Evolutionary conservation across 2,113 vertebrate genomes (phyloP).

Genomic region (Callopanchax toddi): DNA sequence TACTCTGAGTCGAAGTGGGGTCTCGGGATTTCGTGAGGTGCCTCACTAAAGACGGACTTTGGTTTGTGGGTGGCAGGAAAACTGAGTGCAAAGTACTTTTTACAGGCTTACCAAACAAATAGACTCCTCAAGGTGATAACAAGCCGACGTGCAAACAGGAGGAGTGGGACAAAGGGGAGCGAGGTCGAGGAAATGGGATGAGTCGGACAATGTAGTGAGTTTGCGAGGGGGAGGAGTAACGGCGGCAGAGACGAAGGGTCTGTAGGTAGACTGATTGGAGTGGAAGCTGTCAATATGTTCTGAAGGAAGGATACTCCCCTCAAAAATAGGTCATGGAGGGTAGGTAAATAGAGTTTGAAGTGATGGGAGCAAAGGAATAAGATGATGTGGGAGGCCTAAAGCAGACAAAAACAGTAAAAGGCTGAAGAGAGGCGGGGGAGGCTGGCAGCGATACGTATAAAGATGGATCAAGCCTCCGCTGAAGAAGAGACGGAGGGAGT

Average conservation of each 20-base stretch:
- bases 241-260: slow-evolving; percentile 33
- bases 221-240: neutral
- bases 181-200: slow-evolving; percentile 31
- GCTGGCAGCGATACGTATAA: slow-evolving; percentile 50
- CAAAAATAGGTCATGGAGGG: neutral
- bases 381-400: slow-evolving; percentile 21
- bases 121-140: slow-evolving; percentile 13
- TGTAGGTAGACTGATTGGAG: slow-evolving; percentile 30
- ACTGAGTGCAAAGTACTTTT: slow-evolving; percentile 6
- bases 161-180: neutral
- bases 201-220: slow-evolving; percentile 47
- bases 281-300: slow-evolving; percentile 40
- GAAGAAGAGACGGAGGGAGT: slow-evolving; percentile 50
- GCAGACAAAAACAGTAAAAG: slow-evolving; percentile 41
- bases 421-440: slow-evolving; percentile 1
- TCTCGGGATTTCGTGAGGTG: slow-evolving; percentile 25
- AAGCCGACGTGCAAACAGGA: slow-evolving; percentile 7
- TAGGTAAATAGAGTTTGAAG: slow-evolving; percentile 2
- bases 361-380: slow-evolving; percentile 9
- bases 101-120: slow-evolving; percentile 28
- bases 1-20: slow-evolving; percentile 24
- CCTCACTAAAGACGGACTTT: slow-evolving; percentile 19
- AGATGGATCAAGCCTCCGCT: slow-evolving; percentile 56
- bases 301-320: neutral
- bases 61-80: neutral